phyloP scores from a whole-genome alignment of 1,140 invertebrate species.

The Oedothorax gibbosus region DNA sequence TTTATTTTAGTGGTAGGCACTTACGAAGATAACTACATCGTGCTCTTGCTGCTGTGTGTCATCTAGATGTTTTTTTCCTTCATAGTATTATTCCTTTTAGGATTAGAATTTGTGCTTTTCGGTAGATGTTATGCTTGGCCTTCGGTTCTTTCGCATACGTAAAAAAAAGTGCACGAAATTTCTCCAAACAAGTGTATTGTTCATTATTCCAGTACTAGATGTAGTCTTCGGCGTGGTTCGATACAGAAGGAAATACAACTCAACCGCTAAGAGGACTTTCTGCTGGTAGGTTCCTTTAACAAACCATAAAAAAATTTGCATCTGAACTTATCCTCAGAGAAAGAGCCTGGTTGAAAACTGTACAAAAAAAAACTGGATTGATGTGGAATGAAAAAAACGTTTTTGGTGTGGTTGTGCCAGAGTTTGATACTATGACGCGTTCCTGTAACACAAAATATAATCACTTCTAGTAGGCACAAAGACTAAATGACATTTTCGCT shows the following conservation, averaged over 20 bases:
- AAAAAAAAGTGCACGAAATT: conserved; percentile 28
- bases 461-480: conserved; percentile 33
- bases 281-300: conserved; percentile 41
- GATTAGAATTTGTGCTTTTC: conserved; percentile 49
- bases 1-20: conserved; percentile 45
- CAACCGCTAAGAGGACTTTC: conserved; percentile 35
- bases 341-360: conserved; percentile 30
- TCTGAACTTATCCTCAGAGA: conserved; percentile 26
- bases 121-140: conserved; percentile 43
- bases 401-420: conserved; percentile 17
- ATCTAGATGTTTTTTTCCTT: conserved; percentile 37
- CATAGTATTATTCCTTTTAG: conserved; percentile 36
- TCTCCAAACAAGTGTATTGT: conserved; percentile 35
- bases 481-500: conserved; percentile 18
- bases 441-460: conserved; percentile 44
- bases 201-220: conserved; percentile 48
- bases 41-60: conserved; percentile 12
- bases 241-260: conserved; percentile 36
- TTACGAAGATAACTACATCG: conserved; percentile 46
- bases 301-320: conserved; percentile 20
- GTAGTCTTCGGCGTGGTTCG: conserved; percentile 39
- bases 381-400: conserved; percentile 35
- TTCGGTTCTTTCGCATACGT: conserved; percentile 22
- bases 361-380: neutral
- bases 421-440: conserved; percentile 38